Evolutionary conservation across 2,888 invertebrate genomes (phyloP), one percentile per base, ranked within the genome.

Genomic region (Lucinisca nassula): DNA sequence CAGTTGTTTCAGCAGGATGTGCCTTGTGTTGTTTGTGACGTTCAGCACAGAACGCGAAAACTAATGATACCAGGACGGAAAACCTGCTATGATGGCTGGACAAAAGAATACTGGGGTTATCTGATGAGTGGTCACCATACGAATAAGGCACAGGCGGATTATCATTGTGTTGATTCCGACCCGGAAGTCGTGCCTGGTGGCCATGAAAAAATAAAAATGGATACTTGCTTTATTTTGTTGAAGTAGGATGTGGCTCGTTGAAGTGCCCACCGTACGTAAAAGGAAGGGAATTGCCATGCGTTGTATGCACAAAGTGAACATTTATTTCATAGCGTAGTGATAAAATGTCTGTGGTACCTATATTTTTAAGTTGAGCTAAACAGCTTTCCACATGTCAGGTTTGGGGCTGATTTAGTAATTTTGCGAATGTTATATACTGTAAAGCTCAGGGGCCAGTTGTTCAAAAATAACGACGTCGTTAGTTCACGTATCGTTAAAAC

Each of bases 201-300:
- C 2, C 73, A 45, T n/a, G 70, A 70, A 10, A n/a, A n/a, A 51
- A 86, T 70, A 24, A 79, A 0, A 80, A 86, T 30, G 72, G 85
- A 12, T 75, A 77, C 32, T 24, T 86, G 6, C n/a, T 86, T 1
- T 40, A 10, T 21, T 32, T 49, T 24, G 79, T 82, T 6, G 79
- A 86, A 49, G 85, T 79, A 6, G 32, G 55, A 27, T 82, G 85
- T 55, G 82, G 79, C 8, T 4, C 75, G 14, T 58, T 87, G 27
- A 79, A 81, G 4, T 84, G 87, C 49, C 85, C 79, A 38, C 51
- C 49, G n/a, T 85, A 85, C 70, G 67, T 75, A 27, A 55, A 77
- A n/a, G 87, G 87, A 17, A 49, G 84, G 27, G 87, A 84, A 58
- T 27, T 87, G 37, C 79, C 87, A 27, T 87, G 87, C 55, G 84